Base-by-base conservation (phyloP, 2,888 invertebrate genomes). In the Strigamia maritima region DNA sequence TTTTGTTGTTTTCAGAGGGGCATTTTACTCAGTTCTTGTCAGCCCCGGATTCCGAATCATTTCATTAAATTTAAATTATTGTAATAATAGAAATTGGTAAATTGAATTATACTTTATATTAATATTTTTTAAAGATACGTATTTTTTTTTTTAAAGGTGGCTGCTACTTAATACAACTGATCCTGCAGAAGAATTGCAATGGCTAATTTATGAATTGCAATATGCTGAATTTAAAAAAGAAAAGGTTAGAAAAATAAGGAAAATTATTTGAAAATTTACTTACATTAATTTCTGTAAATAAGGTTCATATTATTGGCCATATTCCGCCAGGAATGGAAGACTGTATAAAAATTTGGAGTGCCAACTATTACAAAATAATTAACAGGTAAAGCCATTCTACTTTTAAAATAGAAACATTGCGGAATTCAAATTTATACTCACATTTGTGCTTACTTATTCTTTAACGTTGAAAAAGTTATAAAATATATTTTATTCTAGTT, bases 241-340 rank as follows among this genome's bases (percentile, higher is more conserved):
- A 86, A 96, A 97, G 86, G 80, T 80, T 54, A 16, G 44, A 1
- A 16, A n/a, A 44, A 44, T 16, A 2, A 2, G 3, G 4, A 3
- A 2, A 10, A 44, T 44, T 44, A n/a, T n/a, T n/a, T n/a, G n/a
- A n/a, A n/a, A n/a, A n/a, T n/a, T 44, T 16, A 16, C 14, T n/a
- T 14, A 1, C 12, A 44, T 16, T 44, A 44, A 4, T 3, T 44
- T 44, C 3, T 44, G 2, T 44, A 16, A 2, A 44, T 44, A 16
- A 44, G 44, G 44, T 54, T 54, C 97, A 98, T 84, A 92, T 98
- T 19, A 93, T 98, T 78, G 97, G 96, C 0, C 98, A 98, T 85
- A 97, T 98, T 83, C 97, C 97, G 0, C 97, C 98, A 0, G 97
- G 97, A 2, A 94, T 94, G 84, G 92, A 93, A 0, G 96, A 96